phyloP scores from a whole-genome alignment of 2,888 invertebrate species.

The Apotomis betuletana region DNA sequence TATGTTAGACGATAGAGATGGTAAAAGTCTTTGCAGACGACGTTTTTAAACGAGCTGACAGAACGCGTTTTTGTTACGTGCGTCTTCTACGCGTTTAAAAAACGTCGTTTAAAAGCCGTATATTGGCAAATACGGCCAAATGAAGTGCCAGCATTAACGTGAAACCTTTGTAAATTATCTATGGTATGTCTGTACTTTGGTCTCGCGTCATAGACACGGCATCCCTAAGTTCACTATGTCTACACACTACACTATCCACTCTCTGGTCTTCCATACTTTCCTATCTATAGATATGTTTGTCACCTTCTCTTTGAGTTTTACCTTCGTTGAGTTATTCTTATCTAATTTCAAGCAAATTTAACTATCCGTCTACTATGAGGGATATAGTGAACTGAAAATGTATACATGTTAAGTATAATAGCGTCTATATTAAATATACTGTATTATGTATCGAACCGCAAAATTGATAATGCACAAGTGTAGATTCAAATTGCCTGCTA shows the following conservation, averaged over 20 bases:
- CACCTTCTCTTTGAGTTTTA: constrained; percentile 44
- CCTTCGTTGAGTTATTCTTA: constrained; percentile 49
- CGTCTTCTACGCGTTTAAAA: too few species aligned
- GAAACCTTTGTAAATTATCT: constrained; percentile 7
- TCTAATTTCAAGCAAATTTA: constrained; percentile 79
- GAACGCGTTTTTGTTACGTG: too few species aligned
- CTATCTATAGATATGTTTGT: constrained; percentile 35
- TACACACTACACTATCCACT: constrained; percentile 50
- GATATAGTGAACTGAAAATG: constrained; percentile 57
- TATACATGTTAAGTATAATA: constrained; percentile 60
- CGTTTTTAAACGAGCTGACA: too few species aligned
- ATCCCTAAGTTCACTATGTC: constrained; percentile 39
- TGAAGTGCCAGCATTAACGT: not conserved
- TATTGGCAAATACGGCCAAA: too few species aligned
- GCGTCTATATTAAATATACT: constrained; percentile 53
- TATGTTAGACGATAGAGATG: too few species aligned
- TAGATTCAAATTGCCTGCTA: constrained; percentile 76
- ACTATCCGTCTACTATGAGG: constrained; percentile 69
- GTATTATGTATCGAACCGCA: constrained; percentile 45
- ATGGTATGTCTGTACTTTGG: not conserved
- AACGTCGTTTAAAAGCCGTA: too few species aligned
- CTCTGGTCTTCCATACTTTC: constrained; percentile 58
- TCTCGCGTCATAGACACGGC: not conserved
- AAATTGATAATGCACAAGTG: constrained; percentile 67
- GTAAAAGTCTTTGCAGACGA: too few species aligned